phyloP scores from a whole-genome alignment of 2,113 vertebrate genomes.

The Marcusenius ussheri region DNA sequence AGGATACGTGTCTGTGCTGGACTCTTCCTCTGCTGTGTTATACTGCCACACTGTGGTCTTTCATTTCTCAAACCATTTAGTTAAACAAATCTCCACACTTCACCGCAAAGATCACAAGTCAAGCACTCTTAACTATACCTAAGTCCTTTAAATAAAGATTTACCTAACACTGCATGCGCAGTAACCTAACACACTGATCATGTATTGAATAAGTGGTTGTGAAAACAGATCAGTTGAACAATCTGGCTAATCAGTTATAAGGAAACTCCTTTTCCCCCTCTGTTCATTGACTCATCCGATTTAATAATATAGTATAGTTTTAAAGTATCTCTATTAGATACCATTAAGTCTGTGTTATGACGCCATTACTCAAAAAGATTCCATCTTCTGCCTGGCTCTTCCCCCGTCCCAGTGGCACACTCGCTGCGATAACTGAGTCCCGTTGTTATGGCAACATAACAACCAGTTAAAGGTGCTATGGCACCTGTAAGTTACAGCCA shows the following conservation, averaged over 20 bases:
- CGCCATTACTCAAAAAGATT: background rate
- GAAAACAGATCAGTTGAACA: background rate
- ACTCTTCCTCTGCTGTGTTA: background rate
- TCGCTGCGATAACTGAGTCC: background rate
- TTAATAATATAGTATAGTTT: background rate
- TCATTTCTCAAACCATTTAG: background rate
- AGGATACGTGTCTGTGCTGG: background rate
- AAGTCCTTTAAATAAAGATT: background rate
- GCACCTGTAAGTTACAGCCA: background rate
- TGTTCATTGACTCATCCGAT: no score
- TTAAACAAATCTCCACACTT: background rate
- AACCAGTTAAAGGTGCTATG: background rate
- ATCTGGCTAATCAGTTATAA: background rate
- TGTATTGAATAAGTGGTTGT: background rate
- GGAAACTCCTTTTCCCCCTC: background rate
- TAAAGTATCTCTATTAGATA: background rate
- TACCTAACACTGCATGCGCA: background rate
- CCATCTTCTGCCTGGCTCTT: background rate
- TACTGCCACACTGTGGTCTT: background rate
- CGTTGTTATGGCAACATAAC: background rate
- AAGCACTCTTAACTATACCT: background rate
- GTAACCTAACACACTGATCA: no score
- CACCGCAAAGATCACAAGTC: background rate
- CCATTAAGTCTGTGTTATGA: background rate
- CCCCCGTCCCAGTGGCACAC: background rate